Base-by-base conservation (phyloP, 2,888 invertebrate genomes). In the Odontocolon sp. region DNA sequence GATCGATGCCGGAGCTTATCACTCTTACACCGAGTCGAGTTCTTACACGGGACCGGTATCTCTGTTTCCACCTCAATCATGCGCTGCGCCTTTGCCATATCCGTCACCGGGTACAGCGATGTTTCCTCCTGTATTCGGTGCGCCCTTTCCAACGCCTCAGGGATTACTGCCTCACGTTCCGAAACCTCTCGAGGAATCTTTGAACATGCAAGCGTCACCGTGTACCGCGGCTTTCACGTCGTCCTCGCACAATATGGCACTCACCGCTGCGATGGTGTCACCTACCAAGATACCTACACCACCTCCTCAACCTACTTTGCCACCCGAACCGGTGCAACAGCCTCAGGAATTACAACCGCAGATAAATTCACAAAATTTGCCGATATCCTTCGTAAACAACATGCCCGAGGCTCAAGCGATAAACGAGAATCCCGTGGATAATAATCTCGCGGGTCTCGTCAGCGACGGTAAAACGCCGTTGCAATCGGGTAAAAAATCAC, bases 231-330 rank as follows among this genome's bases (percentile, higher is more conserved):
- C 96, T 1, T 96, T 96, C 87, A 96, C 96, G 0, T 94, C 96
- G 4, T 95, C 96, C 0, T 94, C 95, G 70, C 96, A 96, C 87
- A 96, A 96, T 85, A 94, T 96, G 91, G 95, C 95, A 0, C 90
- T 96, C 8, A 96, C 96, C 0, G 94, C 95, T 6, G 95, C 95
- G 1, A 95, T 96, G 93, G 95, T 96, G 9, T 95, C 95, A 57
- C 93, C 95, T 2, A 88, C 87, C 28, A 89, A 90, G 69, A 84
- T 89, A 21, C 85, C 89, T 8, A 88, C 89, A 3, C 93, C 93
- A 0, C 92, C 92, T 1, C 87, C 87, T 3, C 68, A 92, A 0
- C 87, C 87, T 47, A 64, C 5, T 59, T 50, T 23, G 5, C 47
- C 47, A 38, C 66, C 76, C 26, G 61, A 66, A n/a, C 70, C 38